Percentiles rank a stretch among this genome's conserved stretches.
phyloP scores from a whole-genome alignment of 2,888 invertebrate species.

The Xylota segnis region DNA sequence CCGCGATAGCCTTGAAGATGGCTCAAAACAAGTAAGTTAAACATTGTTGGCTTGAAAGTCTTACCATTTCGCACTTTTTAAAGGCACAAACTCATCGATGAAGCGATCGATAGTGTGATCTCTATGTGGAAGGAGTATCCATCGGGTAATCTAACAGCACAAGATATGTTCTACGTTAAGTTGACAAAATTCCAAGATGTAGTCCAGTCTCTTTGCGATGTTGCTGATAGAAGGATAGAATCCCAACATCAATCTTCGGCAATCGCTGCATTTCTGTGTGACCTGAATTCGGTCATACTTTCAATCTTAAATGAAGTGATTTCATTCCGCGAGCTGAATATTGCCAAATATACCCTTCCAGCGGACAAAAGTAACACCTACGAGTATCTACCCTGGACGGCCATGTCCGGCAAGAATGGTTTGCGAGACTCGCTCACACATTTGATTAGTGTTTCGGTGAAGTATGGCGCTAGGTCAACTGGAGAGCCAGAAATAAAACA shows the following conservation, averaged over 20 bases:
- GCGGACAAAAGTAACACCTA: conserved; percentile 82
- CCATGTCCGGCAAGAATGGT: conserved; percentile 86
- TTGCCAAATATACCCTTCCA: conserved; percentile 85
- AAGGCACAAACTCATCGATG: conserved; percentile 85
- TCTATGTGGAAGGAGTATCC: conserved; percentile 84
- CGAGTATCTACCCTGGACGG: conserved; percentile 92
- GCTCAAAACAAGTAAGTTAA: conserved; percentile 84
- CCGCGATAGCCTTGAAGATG: conserved; percentile 89
- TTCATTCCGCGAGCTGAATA: conserved; percentile 87
- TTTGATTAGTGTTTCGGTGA: conserved; percentile 83
- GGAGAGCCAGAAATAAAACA: conserved; percentile 83
- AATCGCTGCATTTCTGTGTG: conserved; percentile 86
- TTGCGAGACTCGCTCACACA: conserved; percentile 85
- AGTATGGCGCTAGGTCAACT: conserved; percentile 83
- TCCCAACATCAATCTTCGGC: conserved; percentile 86
- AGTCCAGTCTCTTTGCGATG: conserved; percentile 87
- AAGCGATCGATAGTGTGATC: conserved; percentile 86
- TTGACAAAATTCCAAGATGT: conserved; percentile 88
- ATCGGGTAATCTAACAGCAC: conserved; percentile 86
- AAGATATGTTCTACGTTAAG: conserved; percentile 91
- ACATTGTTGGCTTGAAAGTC: neutral
- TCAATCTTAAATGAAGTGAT: conserved; percentile 88
- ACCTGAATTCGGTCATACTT: conserved; percentile 87
- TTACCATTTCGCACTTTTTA: conserved; percentile 43
- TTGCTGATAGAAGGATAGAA: conserved; percentile 87